Base-by-base conservation (phyloP, 2,888 invertebrate species). In the Leucania comma region DNA sequence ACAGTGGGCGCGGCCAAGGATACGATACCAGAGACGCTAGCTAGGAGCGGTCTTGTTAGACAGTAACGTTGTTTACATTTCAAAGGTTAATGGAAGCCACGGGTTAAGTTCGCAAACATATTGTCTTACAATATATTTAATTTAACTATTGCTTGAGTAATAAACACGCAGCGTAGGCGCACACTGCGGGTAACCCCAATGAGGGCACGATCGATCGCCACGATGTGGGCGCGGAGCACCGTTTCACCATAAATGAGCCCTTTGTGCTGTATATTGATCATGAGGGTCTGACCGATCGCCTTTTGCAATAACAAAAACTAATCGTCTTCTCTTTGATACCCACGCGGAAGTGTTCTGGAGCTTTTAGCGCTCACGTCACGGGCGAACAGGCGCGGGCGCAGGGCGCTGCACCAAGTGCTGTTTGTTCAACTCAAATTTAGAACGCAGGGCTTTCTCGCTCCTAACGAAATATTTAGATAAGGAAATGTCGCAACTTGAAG, bases 211-310 rank as follows among this genome's bases (percentile, higher is more conserved):
- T 94, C 93, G 94, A 94, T 94, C 83, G 90, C 79, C 84, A 79
- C 74, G 76, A 93, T 93, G 95, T 95, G 95, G 94, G 95, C 91
- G 93, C 86, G 79, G 84, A 86, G 85, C 88, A 87, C 86, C 89
- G 90, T 89, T 78, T 89, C 90, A 88, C 89, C 84, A 87, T 90
- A 93, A 93, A 94, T 90, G 93, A 94, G 91, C 94, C 93, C 93
- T 95, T 95, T 95, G 94, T 95, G 86, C 86, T 83, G 85, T 92
- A 92, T 92, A 95, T 95, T 94, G 91, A 88, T 90, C 89, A 94
- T 93, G 90, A 92, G 93, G 94, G 94, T 87, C 87, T 92, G 90
- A 92, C 89, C 91, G 91, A 92, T 93, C 90, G 92, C 91, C 92
- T 91, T 93, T 94, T 91, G 92, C 94, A 92, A 91, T 93, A 91